Percentiles rank a stretch among this genome's conserved stretches.
Conservation (phyloP, 2,797 vertebrate genomes). For the Australoheros facetus region DNA sequence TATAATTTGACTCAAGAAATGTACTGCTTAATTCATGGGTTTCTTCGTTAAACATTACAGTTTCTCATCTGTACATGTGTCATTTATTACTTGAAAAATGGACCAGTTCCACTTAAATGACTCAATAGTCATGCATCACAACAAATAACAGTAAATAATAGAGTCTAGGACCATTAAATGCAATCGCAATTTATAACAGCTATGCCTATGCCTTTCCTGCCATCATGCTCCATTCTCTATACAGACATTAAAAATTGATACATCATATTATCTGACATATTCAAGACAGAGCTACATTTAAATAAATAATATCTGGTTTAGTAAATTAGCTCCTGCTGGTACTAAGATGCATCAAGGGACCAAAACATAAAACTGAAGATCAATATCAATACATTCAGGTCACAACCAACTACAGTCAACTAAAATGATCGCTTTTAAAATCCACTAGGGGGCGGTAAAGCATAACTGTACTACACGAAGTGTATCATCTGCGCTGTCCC, state of each 20-base stretch:
- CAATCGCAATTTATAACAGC: not conserved
- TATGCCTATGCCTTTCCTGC: not conserved
- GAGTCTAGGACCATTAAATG: not conserved
- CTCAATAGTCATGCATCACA: not conserved
- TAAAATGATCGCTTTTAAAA: not conserved
- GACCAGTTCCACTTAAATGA: not conserved
- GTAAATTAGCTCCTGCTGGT: not conserved
- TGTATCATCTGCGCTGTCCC: not conserved
- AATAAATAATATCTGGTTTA: not conserved
- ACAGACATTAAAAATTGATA: not conserved
- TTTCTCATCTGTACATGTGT: not conserved
- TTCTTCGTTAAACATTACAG: not conserved
- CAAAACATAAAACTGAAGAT: not conserved
- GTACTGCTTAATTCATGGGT: not conserved
- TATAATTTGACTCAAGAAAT: not conserved
- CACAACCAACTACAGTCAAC: not conserved
- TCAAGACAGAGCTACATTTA: not conserved
- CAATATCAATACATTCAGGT: not conserved
- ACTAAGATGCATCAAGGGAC: not conserved
- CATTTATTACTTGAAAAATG: not conserved
- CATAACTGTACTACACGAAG: slow-evolving; percentile 14
- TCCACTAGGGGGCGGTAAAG: slow-evolving; percentile 67
- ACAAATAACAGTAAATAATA: not conserved
- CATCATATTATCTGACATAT: not conserved
- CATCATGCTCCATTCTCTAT: not conserved